phyloP scores from a whole-genome alignment of 2,797 vertebrate species.

The Onychomys leucogaster region DNA sequence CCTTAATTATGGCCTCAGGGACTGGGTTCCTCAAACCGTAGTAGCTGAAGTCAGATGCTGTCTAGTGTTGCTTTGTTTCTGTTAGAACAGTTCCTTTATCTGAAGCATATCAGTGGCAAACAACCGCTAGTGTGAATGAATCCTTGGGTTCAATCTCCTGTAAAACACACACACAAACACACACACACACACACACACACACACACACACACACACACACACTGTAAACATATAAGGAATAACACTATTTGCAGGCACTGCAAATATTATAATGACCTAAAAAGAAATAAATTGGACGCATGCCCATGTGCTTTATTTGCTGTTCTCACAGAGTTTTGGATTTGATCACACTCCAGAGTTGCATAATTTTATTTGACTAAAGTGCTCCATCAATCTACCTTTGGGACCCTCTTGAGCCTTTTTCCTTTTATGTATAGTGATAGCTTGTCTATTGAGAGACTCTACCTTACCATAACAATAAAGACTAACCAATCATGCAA shows the following conservation, averaged over 20 bases:
- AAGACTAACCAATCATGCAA: background rate
- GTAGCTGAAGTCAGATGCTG: background rate
- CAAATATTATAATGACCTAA: background rate
- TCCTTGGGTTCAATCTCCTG: background rate
- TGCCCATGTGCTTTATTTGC: background rate
- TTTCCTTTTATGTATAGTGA: background rate
- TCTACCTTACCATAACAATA: background rate
- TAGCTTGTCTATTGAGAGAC: background rate
- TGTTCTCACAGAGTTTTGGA: background rate
- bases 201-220: background rate
- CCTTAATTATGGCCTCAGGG: background rate
- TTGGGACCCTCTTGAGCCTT: background rate
- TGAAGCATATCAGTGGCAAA: background rate
- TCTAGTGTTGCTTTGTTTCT: background rate
- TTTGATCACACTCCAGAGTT: background rate
- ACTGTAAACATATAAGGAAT: background rate
- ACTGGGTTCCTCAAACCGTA: background rate
- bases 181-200: background rate
- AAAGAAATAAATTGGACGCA: background rate
- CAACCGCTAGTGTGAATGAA: too few species aligned
- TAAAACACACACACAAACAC: background rate
- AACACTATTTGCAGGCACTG: background rate
- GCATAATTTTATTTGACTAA: background rate
- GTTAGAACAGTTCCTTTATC: background rate
- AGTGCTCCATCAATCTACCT: background rate